phyloP scores from a whole-genome alignment of 2,113 vertebrate species.

The Bagarius yarrelli region DNA sequence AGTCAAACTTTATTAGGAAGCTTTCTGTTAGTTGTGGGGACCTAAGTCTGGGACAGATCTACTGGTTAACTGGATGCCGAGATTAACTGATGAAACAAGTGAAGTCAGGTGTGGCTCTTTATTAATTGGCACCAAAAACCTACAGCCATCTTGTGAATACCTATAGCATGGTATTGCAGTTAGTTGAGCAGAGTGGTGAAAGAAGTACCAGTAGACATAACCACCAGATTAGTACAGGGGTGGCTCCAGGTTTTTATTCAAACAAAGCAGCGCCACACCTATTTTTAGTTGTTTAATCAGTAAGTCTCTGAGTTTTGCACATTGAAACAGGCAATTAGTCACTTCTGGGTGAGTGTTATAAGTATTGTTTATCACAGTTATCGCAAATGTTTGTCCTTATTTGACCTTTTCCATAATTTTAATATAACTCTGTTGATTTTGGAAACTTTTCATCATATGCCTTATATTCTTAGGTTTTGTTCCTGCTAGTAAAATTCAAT shows the following conservation, averaged over 20 bases:
- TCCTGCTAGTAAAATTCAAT: neutral
- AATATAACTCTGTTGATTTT: neutral
- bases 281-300: neutral
- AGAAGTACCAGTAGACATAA: neutral
- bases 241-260: neutral
- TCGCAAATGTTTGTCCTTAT: neutral
- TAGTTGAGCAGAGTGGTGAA: neutral
- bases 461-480: neutral
- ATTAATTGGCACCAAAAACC: neutral
- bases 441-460: neutral
- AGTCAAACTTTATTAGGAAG: neutral
- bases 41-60: neutral
- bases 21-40: no score
- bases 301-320: neutral
- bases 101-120: neutral
- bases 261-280: neutral
- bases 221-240: neutral
- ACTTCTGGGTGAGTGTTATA: neutral
- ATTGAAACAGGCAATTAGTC: neutral
- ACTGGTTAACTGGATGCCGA: neutral
- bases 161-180: neutral
- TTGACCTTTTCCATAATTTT: neutral
- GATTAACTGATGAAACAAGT: slow-evolving; percentile 3
- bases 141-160: neutral
- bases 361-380: neutral